Evolutionary conservation across 2,797 vertebrate species (phyloP), one percentile per base, ranked within the genome.

Genomic region (Masticophis lateralis): DNA sequence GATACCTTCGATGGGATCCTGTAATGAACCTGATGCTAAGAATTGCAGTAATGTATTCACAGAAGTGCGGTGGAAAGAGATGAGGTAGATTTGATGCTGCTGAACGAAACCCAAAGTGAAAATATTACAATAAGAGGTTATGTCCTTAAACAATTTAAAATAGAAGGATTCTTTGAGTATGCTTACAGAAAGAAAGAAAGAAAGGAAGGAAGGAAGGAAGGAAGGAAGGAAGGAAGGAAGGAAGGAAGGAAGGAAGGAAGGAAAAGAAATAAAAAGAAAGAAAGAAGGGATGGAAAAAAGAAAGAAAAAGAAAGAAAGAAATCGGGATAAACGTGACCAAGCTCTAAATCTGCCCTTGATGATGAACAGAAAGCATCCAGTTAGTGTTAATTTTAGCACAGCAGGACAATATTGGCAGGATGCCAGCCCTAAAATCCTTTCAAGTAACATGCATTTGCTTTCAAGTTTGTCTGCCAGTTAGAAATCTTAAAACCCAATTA

Each of bases 351-450:
- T 90, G 37, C 90, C 89, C 92, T 11, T 92, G 90, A 53, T 93
- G 93, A 88, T 59, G 94, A 94, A n/a, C 32, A 89, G 91, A 94
- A 92, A 56, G 66, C 69, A 90, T 79, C 59, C 83, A 91, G 91
- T 96, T 96, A 91, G 47, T 92, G 90, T 83, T 95, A 91, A 95
- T 96, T 95, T 95, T 91, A 93, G 86, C 95, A 88, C 66, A 92
- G 93, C 93, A 90, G 69, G 90, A 89, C 27, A 37, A n/a, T 90
- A 56, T 86, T 91, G 95, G 43, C 57, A 92, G 57, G 63, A 94
- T 94, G 92, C 32, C 89, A 94, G 86, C 6, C 93, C 61, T 91
- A 79, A 53, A 95, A 25, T 27, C 87, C 8, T 93, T 95, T 95
- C 4, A 61, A 91, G 90, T 93, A 47, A 32, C n/a, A 13, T 5